A percentile compares a stretch with the other conserved stretches of the same genome.
Conservation (phyloP, 2,888 invertebrate genomes). For the Brassicogethes aeneus region DNA sequence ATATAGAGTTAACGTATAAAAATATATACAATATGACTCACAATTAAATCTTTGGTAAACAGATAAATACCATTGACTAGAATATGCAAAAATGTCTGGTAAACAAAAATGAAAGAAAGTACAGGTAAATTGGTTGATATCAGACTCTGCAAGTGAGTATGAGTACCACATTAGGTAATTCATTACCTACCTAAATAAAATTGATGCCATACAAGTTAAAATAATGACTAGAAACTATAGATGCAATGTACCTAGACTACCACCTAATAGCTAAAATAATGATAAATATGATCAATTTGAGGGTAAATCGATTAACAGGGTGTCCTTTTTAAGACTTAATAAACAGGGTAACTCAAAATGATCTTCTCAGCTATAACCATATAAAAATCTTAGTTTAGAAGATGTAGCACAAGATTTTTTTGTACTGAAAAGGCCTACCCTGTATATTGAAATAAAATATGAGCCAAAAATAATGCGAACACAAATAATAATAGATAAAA, state of each 20-base stretch:
- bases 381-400: too few species aligned
- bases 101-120: too few species aligned
- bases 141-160: slow-evolving; percentile 23
- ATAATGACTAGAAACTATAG: slow-evolving; percentile 32
- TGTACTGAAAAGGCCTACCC: too few species aligned
- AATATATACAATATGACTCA: slow-evolving; percentile 3
- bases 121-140: slow-evolving; percentile 17
- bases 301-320: too few species aligned
- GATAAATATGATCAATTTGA: slow-evolving; percentile 21
- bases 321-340: too few species aligned
- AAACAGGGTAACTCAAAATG: too few species aligned
- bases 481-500: slow-evolving; percentile 19
- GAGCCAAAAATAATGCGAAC: too few species aligned
- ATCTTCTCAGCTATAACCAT: too few species aligned
- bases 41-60: slow-evolving; percentile 13
- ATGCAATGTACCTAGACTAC: slow-evolving; percentile 30
- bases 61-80: slow-evolving; percentile 15
- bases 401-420: too few species aligned
- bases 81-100: too few species aligned
- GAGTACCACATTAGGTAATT: slow-evolving; percentile 24
- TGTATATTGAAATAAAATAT: too few species aligned
- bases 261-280: slow-evolving; percentile 37
- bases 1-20: too few species aligned
- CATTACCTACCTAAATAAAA: slow-evolving; percentile 14
- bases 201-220: slow-evolving; percentile 28